Evolutionary conservation across 2,888 invertebrate genomes (phyloP), one percentile per base, ranked within the genome.

Genomic region (Graphium colonna): DNA sequence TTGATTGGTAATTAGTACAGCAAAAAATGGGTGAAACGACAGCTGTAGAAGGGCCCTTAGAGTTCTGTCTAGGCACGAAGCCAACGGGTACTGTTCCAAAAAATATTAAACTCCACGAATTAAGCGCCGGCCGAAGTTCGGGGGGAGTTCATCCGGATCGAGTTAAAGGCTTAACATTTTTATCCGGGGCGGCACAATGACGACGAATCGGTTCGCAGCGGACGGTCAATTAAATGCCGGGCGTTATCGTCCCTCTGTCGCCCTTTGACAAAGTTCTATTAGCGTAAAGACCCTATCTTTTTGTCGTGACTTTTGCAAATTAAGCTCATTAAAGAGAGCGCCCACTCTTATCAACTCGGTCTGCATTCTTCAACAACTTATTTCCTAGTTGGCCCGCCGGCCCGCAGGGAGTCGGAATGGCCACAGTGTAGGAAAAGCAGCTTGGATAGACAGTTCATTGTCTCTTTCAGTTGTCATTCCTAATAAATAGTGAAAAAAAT

Each of bases 271-370:
- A 68, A 71, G 66, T 71, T 72, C 63, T 70, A 75, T 75, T 71
- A 71, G 71, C 67, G 63, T 57, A 49, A 44, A 62, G 65, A 70
- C 67, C 69, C 66, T 67, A 70, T 75, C 69, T 71, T 68, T 68
- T 65, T 65, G 64, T 65, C 70, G 76, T 74, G 79, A 80, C 81
- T 82, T 75, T 76, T 69, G 73, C 77, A 82, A 84, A 84, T 84
- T 76, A 80, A 79, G 77, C 79, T 79, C 79, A 82, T 83, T 83
- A 77, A 62, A 64, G 62, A 55, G 64, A 61, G 59, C 62, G 62
- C 57, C 55, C 63, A 56, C 57, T 61, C 64, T 64, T 63, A 64
- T 64, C 64, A 56, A 66, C 57, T 62, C 60, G 57, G 66, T 61
- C 61, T 64, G 69, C 68, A 70, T 69, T 70, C 72, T 68, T 69